phyloP scores from a whole-genome alignment of 2,113 vertebrate species.

The Morphnarchus princeps region DNA sequence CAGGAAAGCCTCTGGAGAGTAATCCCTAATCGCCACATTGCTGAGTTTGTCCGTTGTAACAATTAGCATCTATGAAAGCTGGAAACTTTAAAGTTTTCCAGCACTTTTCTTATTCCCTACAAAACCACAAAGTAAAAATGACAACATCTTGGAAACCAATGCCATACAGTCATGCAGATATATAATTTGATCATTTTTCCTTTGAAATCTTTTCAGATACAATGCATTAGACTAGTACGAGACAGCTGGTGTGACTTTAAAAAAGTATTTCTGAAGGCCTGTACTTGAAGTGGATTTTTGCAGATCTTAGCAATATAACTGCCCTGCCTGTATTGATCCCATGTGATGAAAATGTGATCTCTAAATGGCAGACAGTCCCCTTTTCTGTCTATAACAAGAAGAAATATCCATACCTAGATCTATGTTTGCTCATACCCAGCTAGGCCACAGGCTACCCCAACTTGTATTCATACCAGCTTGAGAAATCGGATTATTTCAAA shows the following conservation, averaged over 20 bases:
- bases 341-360: neutral
- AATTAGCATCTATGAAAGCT: neutral
- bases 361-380: neutral
- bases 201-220: neutral
- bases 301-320: neutral
- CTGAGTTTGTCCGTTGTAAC: neutral
- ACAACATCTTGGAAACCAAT: neutral
- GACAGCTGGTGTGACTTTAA: neutral
- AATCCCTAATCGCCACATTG: neutral
- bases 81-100: neutral
- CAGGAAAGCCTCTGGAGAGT: neutral
- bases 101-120: neutral
- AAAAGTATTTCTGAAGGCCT: neutral
- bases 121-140: slow-evolving; percentile 27
- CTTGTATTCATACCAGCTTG: neutral
- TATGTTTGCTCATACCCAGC: neutral
- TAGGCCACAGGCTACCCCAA: neutral
- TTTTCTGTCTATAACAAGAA: neutral
- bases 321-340: neutral
- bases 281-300: neutral
- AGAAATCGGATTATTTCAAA: neutral
- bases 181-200: neutral
- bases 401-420: neutral
- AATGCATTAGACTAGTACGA: neutral
- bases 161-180: neutral